phyloP scores from a whole-genome alignment of 2,888 invertebrate genomes.

The Seira ritae region DNA sequence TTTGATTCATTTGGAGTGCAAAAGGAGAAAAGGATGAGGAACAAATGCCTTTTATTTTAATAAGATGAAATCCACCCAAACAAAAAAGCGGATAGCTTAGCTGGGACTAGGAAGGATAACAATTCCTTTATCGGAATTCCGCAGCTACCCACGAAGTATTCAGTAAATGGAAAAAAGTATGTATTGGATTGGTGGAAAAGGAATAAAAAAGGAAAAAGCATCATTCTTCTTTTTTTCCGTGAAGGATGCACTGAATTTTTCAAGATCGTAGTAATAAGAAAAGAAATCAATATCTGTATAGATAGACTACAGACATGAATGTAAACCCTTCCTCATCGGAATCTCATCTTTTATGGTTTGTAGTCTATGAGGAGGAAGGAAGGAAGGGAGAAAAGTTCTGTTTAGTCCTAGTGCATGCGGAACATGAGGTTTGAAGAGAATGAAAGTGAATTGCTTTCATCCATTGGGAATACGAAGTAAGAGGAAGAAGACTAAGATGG shows the following conservation, averaged over 20 bases:
- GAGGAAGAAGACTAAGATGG: conserved; percentile 21
- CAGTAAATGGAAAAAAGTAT: too few relatives aligned
- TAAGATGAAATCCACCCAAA: conserved; percentile 31
- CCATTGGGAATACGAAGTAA: conserved; percentile 32
- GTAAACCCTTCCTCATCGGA: background rate
- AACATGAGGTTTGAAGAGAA: background rate
- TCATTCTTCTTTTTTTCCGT: background rate
- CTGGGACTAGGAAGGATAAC: background rate
- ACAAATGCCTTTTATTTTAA: conserved; percentile 37
- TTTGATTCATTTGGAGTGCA: background rate
- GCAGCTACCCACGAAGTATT: too few relatives aligned
- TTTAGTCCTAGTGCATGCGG: background rate
- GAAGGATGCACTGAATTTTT: background rate
- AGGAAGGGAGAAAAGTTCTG: background rate
- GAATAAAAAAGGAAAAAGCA: background rate
- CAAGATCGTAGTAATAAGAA: background rate
- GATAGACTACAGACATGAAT: too few relatives aligned
- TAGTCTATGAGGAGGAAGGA: too few relatives aligned
- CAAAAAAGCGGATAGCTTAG: background rate
- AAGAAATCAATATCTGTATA: conserved; percentile 32
- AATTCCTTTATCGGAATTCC: conserved; percentile 25
- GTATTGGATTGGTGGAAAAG: background rate
- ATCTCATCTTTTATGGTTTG: background rate
- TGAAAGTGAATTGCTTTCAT: conserved; percentile 44
- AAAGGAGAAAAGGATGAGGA: conserved; percentile 22